These are phyloP conservation scores for Benthosema pterotum DNA, from an alignment of 2,797 vertebrate genomes.

Conservation along the genomic window DNA sequence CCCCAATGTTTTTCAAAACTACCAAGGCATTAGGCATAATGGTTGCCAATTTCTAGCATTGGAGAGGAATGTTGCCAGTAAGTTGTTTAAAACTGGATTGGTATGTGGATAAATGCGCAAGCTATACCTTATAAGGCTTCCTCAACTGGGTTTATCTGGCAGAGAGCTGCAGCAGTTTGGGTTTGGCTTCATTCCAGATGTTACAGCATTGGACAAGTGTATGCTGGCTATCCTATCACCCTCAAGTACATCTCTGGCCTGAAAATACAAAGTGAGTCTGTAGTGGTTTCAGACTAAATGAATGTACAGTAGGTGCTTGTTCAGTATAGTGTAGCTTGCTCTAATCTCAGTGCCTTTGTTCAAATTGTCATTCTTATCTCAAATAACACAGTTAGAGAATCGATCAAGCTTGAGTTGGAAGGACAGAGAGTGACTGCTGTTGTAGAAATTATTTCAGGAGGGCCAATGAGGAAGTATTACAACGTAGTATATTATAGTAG, in stretches of 20 bases:
- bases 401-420: slow-evolving; percentile 36
- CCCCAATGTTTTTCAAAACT: slow-evolving; percentile 36
- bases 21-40: slow-evolving; percentile 31
- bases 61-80: slow-evolving; percentile 17
- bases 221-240: background rate
- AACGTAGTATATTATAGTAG: slow-evolving; percentile 36
- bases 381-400: slow-evolving; percentile 8
- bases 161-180: slow-evolving; percentile 5
- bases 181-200: slow-evolving; percentile 6
- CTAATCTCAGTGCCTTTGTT: background rate
- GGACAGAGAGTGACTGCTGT: slow-evolving; percentile 9
- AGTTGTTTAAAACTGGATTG: slow-evolving; percentile 20
- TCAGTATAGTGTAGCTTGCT: background rate
- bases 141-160: slow-evolving; percentile 26
- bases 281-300: background rate
- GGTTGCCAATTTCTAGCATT: slow-evolving; percentile 46
- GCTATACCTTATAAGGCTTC: slow-evolving; percentile 32
- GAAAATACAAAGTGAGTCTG: slow-evolving; percentile 1
- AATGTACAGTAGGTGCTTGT: background rate
- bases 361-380: slow-evolving; percentile 11
- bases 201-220: background rate
- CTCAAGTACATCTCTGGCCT: background rate
- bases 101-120: slow-evolving; percentile 44
- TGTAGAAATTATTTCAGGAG: slow-evolving; percentile 25
- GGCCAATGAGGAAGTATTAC: slow-evolving; percentile 32